Evolutionary conservation across 2,888 invertebrate species (phyloP).

Genomic region (Dynastes tityus): DNA sequence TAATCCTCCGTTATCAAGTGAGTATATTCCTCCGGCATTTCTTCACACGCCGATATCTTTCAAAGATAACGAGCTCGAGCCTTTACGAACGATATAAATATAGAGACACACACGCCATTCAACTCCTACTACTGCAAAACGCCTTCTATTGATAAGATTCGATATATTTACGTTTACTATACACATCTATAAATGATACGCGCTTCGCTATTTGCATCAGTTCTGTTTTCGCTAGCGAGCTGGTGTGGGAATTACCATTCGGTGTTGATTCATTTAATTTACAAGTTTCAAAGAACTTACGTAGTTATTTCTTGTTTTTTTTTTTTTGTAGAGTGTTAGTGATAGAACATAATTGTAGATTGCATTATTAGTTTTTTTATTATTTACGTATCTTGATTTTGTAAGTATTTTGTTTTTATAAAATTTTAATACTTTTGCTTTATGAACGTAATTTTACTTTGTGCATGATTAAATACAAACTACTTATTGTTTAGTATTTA

Average conservation of each 20-base stretch:
- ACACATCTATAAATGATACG: conserved; percentile 25
- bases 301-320: neutral
- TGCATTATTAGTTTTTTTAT: neutral
- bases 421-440: neutral
- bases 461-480: too few relatives aligned
- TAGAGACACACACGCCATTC: conserved; percentile 12
- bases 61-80: neutral
- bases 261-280: neutral
- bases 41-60: neutral
- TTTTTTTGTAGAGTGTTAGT: neutral
- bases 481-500: too few relatives aligned
- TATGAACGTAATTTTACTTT: neutral
- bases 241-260: neutral
- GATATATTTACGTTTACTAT: conserved; percentile 26
- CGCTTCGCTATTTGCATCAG: conserved; percentile 21
- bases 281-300: neutral
- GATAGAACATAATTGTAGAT: neutral
- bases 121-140: conserved; percentile 40
- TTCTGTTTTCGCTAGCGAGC: conserved; percentile 11
- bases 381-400: neutral
- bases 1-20: too few relatives aligned
- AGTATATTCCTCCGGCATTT: neutral
- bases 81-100: neutral
- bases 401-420: conserved; percentile 4
- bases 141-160: conserved; percentile 42